Evolutionary conservation across 2,113 vertebrate species (phyloP).

Genomic region (Petroica traversi): DNA sequence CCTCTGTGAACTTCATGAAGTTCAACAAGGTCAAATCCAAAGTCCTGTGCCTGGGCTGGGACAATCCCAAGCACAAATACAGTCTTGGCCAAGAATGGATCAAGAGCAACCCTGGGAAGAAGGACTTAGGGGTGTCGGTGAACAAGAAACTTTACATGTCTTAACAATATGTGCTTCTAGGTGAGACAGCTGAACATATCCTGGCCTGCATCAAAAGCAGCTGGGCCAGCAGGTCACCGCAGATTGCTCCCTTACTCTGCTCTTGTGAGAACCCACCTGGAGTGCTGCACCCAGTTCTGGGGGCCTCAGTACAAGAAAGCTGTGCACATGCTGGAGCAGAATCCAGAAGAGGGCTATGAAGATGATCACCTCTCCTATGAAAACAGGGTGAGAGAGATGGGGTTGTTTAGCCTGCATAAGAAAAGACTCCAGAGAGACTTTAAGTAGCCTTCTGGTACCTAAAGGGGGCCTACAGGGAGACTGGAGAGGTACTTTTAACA

Average conservation of each 20-base stretch:
- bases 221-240: not conserved
- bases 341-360: not conserved
- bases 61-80: not conserved
- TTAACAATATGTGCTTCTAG: not conserved
- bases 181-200: not conserved
- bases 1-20: not conserved
- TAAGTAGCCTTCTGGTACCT: not conserved
- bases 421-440: not conserved
- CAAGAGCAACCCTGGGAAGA: not conserved
- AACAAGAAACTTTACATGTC: not conserved
- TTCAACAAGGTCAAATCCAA: not conserved
- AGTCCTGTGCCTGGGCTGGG: not conserved
- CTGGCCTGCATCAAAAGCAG: not conserved
- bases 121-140: not conserved
- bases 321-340: fast-evolving
- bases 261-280: not conserved
- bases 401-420: not conserved
- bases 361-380: not conserved
- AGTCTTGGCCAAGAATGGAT: not conserved
- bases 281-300: not conserved
- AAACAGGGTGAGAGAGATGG: not conserved
- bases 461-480: not conserved
- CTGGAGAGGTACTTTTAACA: not conserved
- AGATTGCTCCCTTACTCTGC: not conserved
- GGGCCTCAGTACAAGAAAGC: not conserved